phyloP scores from a whole-genome alignment of 2,113 vertebrate genomes.

The Microtus oregoni region DNA sequence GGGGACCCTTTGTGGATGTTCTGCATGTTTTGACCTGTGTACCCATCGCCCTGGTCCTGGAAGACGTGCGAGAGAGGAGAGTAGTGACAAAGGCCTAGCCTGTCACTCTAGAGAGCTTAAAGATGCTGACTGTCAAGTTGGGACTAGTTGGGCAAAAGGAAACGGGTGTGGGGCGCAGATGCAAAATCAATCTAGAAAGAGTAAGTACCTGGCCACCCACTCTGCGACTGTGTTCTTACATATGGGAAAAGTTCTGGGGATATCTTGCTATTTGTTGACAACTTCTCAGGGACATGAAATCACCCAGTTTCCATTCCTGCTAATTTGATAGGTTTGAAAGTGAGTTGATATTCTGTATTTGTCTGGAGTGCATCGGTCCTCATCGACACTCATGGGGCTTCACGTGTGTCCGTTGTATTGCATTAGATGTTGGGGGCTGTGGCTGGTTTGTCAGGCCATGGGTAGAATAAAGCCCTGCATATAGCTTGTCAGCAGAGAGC shows the following conservation, averaged over 20 bases:
- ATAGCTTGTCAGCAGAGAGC: background rate
- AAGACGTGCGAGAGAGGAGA: background rate
- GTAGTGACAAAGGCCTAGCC: too few relatives aligned
- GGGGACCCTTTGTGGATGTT: too few relatives aligned
- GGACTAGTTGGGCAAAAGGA: too few relatives aligned
- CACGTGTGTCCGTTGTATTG: background rate
- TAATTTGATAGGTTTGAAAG: background rate
- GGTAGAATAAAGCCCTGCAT: background rate
- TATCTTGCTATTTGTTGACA: background rate
- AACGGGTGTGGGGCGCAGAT: background rate
- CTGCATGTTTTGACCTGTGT: accelerated
- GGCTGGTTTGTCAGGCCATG: background rate
- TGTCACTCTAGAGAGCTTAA: background rate
- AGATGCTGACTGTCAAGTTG: background rate
- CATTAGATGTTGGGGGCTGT: background rate
- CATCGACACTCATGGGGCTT: background rate
- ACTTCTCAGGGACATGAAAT: background rate
- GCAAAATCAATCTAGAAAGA: background rate
- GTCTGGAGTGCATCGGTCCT: background rate
- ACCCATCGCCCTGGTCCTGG: background rate
- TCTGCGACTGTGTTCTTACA: background rate
- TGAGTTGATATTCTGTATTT: background rate
- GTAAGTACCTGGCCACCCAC: background rate
- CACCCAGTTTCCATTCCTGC: background rate
- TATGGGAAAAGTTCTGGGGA: background rate